Evolutionary conservation across 2,113 vertebrate genomes (phyloP).

Genomic region (Actinemys pallida): DNA sequence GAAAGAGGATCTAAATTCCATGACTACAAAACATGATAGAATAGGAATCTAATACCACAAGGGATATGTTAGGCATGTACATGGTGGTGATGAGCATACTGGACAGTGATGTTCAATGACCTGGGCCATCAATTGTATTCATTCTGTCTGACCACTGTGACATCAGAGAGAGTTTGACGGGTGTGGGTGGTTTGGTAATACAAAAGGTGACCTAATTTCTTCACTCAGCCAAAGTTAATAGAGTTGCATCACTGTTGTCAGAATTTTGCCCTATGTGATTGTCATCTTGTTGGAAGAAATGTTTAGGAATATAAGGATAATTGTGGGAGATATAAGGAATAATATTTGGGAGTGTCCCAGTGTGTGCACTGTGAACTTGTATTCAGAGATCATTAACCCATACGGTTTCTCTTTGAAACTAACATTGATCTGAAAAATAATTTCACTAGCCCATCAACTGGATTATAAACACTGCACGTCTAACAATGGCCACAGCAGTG

Average conservation of each 20-base stretch:
- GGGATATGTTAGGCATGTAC: neutral
- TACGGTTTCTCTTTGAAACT: slow-evolving; percentile 18
- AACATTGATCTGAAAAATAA: slow-evolving; percentile 42
- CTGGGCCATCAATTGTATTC: neutral
- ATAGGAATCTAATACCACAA: neutral
- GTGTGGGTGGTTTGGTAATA: neutral
- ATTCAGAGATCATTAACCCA: neutral
- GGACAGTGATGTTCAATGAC: neutral
- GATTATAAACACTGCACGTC: neutral
- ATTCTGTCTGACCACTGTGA: slow-evolving; percentile 17
- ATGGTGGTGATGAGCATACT: neutral
- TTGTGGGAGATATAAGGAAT: neutral
- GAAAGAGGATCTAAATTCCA: neutral
- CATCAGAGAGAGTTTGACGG: neutral
- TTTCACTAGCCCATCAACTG: slow-evolving; percentile 43
- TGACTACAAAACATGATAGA: neutral
- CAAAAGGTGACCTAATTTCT: neutral
- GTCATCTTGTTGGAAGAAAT: neutral
- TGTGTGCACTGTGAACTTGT: slow-evolving; percentile 1
- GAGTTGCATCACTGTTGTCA: neutral
- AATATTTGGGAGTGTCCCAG: neutral
- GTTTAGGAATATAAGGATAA: neutral
- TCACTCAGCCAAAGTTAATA: neutral
- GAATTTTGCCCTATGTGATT: neutral
- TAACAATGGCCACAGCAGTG: slow-evolving; percentile 3